phyloP scores from a whole-genome alignment of 2,113 vertebrate genomes.

The Periophthalmodon schlosseri region DNA sequence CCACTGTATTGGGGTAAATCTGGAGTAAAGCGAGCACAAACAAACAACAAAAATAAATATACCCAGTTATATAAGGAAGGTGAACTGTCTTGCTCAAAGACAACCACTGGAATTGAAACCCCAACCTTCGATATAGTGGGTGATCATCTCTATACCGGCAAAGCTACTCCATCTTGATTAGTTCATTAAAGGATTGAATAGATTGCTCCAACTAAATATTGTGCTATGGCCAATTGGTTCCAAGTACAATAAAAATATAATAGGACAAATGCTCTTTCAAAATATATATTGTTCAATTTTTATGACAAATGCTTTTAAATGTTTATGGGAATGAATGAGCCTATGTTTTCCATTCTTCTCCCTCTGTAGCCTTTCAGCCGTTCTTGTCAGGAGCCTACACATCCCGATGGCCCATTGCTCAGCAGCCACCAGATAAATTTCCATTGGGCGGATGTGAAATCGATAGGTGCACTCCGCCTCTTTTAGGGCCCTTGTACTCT shows the following conservation, averaged over 20 bases:
- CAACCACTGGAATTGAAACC: no score
- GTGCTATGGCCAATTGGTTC: neutral
- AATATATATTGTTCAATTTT: neutral
- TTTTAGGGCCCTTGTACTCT: conserved; percentile 69
- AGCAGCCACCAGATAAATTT: conserved; percentile 78
- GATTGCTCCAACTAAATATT: neutral
- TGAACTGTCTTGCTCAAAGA: no score
- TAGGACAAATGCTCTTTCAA: neutral
- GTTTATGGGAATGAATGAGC: conserved; percentile 19
- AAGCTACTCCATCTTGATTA: neutral
- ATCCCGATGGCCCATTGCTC: conserved; percentile 60
- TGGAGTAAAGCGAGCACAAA: no score
- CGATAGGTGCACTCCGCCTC: conserved; percentile 74
- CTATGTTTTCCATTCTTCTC: conserved; percentile 42
- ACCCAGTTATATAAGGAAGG: no score
- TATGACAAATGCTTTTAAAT: neutral
- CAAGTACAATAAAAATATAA: neutral
- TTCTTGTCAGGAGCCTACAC: conserved; percentile 64
- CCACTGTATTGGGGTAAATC: no score
- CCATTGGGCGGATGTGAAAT: conserved; percentile 75
- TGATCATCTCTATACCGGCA: no score
- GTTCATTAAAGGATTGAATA: neutral
- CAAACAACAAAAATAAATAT: no score
- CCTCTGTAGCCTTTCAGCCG: conserved; percentile 47
- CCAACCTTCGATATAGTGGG: no score